These are phyloP conservation scores for Aricia artaxerxes DNA, from an alignment of 2,888 invertebrate species.

Conservation along the genomic window DNA sequence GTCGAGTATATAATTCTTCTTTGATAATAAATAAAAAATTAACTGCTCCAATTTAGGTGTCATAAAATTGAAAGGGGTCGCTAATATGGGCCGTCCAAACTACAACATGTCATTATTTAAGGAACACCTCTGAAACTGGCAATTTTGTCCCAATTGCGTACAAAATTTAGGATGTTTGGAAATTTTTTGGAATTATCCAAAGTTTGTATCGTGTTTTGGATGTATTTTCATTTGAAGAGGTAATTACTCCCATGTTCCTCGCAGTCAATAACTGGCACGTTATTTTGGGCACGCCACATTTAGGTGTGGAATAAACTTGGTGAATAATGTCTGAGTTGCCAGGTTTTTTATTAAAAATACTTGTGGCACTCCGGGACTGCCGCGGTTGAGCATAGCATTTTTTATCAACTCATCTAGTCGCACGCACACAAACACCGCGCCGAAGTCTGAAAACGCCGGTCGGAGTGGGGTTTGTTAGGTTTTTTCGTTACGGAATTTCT, in stretches of 20 bases:
- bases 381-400: no score
- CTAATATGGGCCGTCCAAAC: not conserved
- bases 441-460: no score
- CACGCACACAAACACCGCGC: no score
- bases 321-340: conserved; percentile 27
- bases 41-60: not conserved
- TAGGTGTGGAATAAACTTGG: conserved; percentile 18
- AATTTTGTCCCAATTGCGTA: not conserved
- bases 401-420: no score
- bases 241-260: not conserved
- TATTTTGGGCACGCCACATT: conserved; percentile 29
- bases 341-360: not conserved
- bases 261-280: conserved; percentile 20
- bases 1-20: no score
- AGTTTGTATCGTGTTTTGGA: not conserved
- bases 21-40: not conserved
- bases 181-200: not conserved
- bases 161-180: not conserved
- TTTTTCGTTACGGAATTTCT: no score
- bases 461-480: no score
- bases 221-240: conserved; percentile 7
- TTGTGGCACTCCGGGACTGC: no score
- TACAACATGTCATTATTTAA: not conserved
- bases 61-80: conserved; percentile 1
- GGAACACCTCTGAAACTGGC: not conserved